phyloP scores from a whole-genome alignment of 2,113 vertebrate species.

The Proteles cristata region DNA sequence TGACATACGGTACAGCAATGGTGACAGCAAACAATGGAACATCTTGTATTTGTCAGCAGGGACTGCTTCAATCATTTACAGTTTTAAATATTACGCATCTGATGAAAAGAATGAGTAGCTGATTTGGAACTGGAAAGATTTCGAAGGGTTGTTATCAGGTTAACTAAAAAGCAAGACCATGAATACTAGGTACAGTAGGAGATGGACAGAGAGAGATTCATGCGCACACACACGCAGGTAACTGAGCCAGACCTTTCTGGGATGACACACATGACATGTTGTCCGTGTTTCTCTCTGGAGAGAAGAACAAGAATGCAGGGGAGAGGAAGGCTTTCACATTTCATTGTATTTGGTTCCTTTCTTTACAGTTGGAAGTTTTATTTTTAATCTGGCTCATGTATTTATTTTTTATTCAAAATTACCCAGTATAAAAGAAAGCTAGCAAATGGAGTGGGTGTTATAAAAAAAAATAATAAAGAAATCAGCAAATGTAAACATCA shows the following conservation, averaged over 20 bases:
- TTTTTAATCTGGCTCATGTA: constrained; percentile 25
- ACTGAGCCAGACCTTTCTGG: constrained; percentile 25
- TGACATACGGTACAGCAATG: not conserved
- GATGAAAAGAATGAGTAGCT: constrained; percentile 37
- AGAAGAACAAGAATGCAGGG: not conserved
- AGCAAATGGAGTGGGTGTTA: not conserved
- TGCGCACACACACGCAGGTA: not conserved
- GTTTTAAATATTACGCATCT: constrained; percentile 22
- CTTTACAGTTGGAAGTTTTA: constrained; percentile 43
- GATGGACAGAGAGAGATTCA: not conserved
- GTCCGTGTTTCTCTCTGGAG: constrained; percentile 9
- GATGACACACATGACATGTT: not conserved
- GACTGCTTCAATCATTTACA: not conserved
- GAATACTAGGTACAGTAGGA: not conserved
- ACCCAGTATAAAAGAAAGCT: constrained; percentile 23
- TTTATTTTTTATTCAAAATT: constrained; percentile 22
- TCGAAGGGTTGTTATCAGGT: constrained; percentile 45
- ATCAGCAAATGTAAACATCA: not conserved
- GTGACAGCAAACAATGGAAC: constrained; percentile 26
- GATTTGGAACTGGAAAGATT: constrained; percentile 38
- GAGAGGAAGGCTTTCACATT: constrained; percentile 18
- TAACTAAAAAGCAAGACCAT: constrained; percentile 45
- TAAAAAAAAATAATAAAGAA: not conserved
- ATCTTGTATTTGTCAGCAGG: not conserved
- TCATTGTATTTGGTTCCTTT: constrained; percentile 34